A percentile compares a stretch with the other conserved stretches of the same genome.
phyloP scores from a whole-genome alignment of 2,797 vertebrate genomes.

The Masticophis lateralis region DNA sequence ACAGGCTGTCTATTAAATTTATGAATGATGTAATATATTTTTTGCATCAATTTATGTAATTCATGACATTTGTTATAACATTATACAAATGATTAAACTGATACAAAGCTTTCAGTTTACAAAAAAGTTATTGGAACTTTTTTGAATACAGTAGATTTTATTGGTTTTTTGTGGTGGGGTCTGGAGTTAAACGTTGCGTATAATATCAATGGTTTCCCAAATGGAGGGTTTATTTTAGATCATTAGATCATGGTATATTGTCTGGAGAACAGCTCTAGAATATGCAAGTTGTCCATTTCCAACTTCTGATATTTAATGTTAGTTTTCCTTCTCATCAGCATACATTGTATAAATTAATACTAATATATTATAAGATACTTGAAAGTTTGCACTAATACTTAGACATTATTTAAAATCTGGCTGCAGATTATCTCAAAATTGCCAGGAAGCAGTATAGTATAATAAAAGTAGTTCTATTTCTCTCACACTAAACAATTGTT shows the following conservation, averaged over 20 bases:
- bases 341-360: neutral
- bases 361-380: neutral
- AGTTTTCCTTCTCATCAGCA: neutral
- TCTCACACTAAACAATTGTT: neutral
- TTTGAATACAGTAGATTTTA: neutral
- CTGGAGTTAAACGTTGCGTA: neutral
- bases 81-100: neutral
- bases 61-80: neutral
- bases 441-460: neutral
- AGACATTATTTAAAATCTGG: neutral
- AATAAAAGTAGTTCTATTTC: neutral
- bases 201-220: neutral
- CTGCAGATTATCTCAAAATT: constrained; percentile 5
- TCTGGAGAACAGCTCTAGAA: neutral
- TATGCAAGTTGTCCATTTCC: neutral
- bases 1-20: neutral
- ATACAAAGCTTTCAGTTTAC: neutral
- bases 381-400: neutral
- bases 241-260: neutral
- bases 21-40: neutral
- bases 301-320: neutral
- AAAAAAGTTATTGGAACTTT: neutral
- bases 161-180: neutral
- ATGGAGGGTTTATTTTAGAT: neutral
- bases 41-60: neutral